Conservation (phyloP, 2,888 invertebrate genomes). For the Caenorhabditis doughertyi region DNA sequence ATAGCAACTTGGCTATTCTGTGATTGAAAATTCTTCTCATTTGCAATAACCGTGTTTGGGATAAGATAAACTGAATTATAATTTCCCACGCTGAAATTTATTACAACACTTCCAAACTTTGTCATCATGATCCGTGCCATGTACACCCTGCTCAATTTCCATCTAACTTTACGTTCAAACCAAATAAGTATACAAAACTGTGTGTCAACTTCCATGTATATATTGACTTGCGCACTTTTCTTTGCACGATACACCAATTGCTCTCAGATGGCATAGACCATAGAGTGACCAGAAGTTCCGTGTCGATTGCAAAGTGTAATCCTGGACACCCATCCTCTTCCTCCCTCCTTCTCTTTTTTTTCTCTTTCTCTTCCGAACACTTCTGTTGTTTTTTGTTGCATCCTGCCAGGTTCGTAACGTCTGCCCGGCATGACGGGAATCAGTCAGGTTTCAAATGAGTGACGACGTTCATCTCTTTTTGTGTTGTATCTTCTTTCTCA, state of each 20-base stretch:
- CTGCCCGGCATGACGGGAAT: slow-evolving; percentile 35
- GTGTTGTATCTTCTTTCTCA: not conserved
- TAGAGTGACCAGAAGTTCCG: slow-evolving; percentile 56
- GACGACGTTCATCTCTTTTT: slow-evolving; percentile 48
- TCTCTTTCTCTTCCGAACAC: not conserved
- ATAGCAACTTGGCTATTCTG: too few relatives aligned
- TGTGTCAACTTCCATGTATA: not conserved
- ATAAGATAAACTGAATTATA: too few relatives aligned
- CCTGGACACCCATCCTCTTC: slow-evolving; percentile 36
- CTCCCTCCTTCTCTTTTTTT: not conserved
- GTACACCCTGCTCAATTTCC: too few relatives aligned
- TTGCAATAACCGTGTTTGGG: too few relatives aligned
- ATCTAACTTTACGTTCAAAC: too few relatives aligned
- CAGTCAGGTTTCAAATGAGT: slow-evolving; percentile 54
- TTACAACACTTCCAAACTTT: too few relatives aligned
- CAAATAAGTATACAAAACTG: slow-evolving; percentile 25
- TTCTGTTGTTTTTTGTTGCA: slow-evolving; percentile 23
- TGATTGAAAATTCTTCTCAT: too few relatives aligned
- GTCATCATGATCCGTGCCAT: too few relatives aligned
- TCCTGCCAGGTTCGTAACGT: slow-evolving; percentile 54
- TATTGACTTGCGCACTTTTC: slow-evolving; percentile 50
- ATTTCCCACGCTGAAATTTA: too few relatives aligned
- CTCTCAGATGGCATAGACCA: slow-evolving; percentile 41
- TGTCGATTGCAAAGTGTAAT: slow-evolving; percentile 44
- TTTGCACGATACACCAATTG: slow-evolving; percentile 36